Conservation (phyloP, 2,113 vertebrate species). For the Sorex araneus region DNA sequence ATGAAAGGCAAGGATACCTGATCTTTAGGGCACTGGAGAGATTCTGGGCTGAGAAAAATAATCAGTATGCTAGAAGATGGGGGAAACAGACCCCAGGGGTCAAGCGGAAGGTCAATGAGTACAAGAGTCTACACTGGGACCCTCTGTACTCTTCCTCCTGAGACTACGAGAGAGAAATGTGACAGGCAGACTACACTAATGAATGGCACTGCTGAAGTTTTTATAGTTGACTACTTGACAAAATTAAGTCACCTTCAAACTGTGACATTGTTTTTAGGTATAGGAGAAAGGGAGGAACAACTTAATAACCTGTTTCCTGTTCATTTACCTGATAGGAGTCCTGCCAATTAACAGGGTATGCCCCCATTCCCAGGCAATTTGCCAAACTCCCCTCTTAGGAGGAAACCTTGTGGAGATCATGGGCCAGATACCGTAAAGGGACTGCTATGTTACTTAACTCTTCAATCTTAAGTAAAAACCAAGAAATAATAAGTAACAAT, state of each 20-base stretch:
- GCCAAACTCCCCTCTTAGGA: not conserved
- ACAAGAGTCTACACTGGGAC: not conserved
- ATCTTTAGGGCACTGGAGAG: not conserved
- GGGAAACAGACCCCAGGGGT: not conserved
- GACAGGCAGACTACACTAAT: not conserved
- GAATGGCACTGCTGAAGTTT: not conserved
- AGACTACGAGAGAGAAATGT: not conserved
- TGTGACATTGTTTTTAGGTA: not conserved
- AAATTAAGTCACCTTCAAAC: not conserved
- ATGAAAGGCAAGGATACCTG: not conserved
- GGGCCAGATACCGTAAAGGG: not conserved
- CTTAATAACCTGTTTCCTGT: not conserved
- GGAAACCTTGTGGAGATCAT: not conserved
- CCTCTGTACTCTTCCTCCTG: not conserved
- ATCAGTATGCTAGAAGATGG: not conserved
- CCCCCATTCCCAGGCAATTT: not conserved
- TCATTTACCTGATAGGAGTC: not conserved
- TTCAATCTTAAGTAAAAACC: not conserved
- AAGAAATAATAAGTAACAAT: not conserved
- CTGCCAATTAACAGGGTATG: not conserved
- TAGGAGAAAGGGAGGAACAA: not conserved
- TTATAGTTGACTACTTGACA: not conserved
- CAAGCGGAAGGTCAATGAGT: accelerated
- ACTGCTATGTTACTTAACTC: not conserved
- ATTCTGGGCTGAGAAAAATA: not conserved